These are phyloP conservation scores for Gambusia holbrooki DNA, from an alignment of 2,113 vertebrate species.

Conservation along the genomic window DNA sequence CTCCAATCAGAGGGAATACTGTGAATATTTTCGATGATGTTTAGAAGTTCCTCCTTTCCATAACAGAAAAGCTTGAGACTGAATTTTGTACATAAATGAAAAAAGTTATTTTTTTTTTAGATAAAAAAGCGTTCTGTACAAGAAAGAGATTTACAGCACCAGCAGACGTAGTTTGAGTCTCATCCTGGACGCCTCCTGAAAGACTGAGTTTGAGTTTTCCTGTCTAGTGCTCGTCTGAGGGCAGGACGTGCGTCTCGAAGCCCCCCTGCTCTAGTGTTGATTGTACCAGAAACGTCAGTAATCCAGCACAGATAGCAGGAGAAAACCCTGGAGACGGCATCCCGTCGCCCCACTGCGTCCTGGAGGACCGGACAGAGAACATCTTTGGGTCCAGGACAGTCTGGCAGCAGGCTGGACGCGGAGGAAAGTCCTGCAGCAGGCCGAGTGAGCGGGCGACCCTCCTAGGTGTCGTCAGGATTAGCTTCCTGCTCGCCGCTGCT, in stretches of 20 bases:
- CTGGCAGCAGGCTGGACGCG: slow-evolving; percentile 8
- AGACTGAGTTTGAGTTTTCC: slow-evolving; percentile 13
- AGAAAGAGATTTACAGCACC: slow-evolving; percentile 48
- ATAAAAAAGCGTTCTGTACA: slow-evolving; percentile 45
- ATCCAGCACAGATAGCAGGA: slow-evolving; percentile 58
- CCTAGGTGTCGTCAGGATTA: slow-evolving; percentile 65
- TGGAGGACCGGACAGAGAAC: slow-evolving; percentile 23
- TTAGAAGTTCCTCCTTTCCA: slow-evolving; percentile 29
- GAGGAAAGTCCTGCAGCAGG: rapidly evolving
- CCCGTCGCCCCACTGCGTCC: slow-evolving; percentile 38
- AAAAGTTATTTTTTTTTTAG: slow-evolving; percentile 20
- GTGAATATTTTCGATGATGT: slow-evolving; percentile 39
- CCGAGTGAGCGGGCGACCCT: background rate
- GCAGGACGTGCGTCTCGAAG: slow-evolving; percentile 23
- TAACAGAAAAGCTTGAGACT: slow-evolving; percentile 26
- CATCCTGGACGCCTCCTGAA: slow-evolving; percentile 13
- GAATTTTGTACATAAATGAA: slow-evolving; percentile 55
- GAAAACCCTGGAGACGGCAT: slow-evolving; percentile 33
- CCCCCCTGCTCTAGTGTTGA: slow-evolving; percentile 64
- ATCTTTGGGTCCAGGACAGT: background rate
- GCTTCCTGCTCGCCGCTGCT: slow-evolving; percentile 61
- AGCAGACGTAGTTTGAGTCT: slow-evolving; percentile 44
- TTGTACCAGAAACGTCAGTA: slow-evolving; percentile 49
- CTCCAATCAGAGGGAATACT: slow-evolving; percentile 38
- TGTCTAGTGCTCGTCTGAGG: slow-evolving; percentile 21